phyloP scores from a whole-genome alignment of 2,113 vertebrate genomes.

The Dasypus novemcinctus region DNA sequence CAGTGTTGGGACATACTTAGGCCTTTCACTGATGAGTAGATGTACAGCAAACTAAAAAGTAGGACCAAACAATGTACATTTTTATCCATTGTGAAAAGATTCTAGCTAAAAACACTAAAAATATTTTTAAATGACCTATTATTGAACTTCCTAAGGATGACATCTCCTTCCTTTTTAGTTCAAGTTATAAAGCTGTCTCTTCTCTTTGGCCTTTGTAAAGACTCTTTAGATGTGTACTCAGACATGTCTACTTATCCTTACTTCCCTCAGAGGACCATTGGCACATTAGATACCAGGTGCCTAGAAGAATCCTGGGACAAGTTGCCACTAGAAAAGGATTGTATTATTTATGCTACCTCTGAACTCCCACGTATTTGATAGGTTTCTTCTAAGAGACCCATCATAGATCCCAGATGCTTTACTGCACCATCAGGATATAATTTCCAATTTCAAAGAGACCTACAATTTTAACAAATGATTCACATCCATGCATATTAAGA shows the following conservation, averaged over 20 bases:
- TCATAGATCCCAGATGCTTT: background rate
- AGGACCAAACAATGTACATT: rapidly evolving
- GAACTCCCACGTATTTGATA: background rate
- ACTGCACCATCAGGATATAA: background rate
- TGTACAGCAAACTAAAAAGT: background rate
- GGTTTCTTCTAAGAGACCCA: rapidly evolving
- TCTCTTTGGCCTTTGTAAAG: background rate
- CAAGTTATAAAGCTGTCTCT: background rate
- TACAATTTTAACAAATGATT: background rate
- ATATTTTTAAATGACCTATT: background rate
- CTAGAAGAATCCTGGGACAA: background rate
- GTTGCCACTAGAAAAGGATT: background rate
- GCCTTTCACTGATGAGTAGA: background rate
- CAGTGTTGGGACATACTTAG: rapidly evolving
- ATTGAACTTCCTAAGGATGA: background rate
- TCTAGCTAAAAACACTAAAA: background rate
- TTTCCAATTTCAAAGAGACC: background rate
- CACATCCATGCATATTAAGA: background rate
- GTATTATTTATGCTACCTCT: background rate
- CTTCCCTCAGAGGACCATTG: background rate
- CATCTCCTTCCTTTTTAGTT: background rate
- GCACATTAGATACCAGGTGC: background rate
- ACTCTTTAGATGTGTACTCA: background rate
- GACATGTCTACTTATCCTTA: background rate
- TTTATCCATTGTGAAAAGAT: background rate